Conservation (phyloP, 2,888 invertebrate genomes). For the Brenthis ino region DNA sequence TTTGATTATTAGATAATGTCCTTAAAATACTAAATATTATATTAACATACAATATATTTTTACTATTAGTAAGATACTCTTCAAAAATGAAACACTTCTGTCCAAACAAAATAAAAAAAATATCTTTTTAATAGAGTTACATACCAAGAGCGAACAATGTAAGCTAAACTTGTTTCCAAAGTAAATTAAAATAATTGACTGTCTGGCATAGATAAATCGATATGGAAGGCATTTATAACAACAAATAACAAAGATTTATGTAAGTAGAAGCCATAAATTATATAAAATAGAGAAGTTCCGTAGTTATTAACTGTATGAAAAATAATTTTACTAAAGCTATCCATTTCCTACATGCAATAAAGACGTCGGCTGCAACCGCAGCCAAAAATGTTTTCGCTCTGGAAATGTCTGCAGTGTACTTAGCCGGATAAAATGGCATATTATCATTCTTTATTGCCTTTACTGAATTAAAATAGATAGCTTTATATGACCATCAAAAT, state of each 20-base stretch:
- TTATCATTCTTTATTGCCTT: conserved; percentile 39
- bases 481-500: conserved; percentile 28
- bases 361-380: conserved; percentile 44
- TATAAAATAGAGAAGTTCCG: conserved; percentile 37
- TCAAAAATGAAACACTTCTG: no score
- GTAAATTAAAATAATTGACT: conserved; percentile 22
- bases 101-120: no score
- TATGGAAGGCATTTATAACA: conserved; percentile 31
- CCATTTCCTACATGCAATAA: conserved; percentile 44
- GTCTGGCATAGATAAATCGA: conserved; percentile 34
- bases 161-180: not conserved
- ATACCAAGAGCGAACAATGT: not conserved
- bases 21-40: not conserved
- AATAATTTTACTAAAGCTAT: conserved; percentile 42
- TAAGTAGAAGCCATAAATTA: conserved; percentile 33
- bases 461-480: conserved; percentile 35
- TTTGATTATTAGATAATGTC: not conserved
- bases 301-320: conserved; percentile 44
- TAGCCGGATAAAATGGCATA: conserved; percentile 38
- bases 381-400: conserved; percentile 45
- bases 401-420: conserved; percentile 41
- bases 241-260: conserved; percentile 35
- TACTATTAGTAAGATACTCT: no score
- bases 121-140: no score
- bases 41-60: not conserved